These are phyloP conservation scores for Cairina moschata DNA, from an alignment of 2,113 vertebrate species.

Conservation along the genomic window DNA sequence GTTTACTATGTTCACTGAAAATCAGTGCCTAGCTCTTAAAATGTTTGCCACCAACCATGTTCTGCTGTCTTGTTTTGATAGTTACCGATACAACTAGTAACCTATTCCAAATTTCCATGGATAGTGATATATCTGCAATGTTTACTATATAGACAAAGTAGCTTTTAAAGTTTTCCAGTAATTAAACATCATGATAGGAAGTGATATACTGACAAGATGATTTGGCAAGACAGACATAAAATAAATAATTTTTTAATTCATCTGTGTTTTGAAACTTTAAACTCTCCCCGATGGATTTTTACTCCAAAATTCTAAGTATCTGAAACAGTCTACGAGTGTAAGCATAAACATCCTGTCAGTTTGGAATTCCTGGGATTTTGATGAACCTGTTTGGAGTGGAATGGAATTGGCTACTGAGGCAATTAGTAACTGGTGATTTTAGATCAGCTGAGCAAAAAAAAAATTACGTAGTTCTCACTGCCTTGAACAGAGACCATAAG, in stretches of 20 bases:
- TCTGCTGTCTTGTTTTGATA: neutral
- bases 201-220: neutral
- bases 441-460: neutral
- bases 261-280: neutral
- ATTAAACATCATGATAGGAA: neutral
- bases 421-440: neutral
- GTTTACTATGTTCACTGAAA: rapidly evolving
- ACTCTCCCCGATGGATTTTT: neutral
- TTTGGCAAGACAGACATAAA: neutral
- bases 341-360: neutral
- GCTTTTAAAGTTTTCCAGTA: neutral
- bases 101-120: neutral
- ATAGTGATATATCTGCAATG: neutral
- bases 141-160: neutral
- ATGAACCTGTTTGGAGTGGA: neutral
- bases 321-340: neutral
- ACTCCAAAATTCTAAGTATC: neutral
- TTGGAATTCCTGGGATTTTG: neutral
- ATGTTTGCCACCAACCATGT: neutral
- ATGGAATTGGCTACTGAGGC: neutral
- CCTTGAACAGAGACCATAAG: neutral
- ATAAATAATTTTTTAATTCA: neutral
- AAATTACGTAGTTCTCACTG: rapidly evolving
- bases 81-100: neutral
- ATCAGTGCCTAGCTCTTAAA: neutral